A percentile compares a stretch with the other conserved stretches of the same genome.
Evolutionary conservation across 2,888 invertebrate species (phyloP).

Genomic region (Archips xylosteana): DNA sequence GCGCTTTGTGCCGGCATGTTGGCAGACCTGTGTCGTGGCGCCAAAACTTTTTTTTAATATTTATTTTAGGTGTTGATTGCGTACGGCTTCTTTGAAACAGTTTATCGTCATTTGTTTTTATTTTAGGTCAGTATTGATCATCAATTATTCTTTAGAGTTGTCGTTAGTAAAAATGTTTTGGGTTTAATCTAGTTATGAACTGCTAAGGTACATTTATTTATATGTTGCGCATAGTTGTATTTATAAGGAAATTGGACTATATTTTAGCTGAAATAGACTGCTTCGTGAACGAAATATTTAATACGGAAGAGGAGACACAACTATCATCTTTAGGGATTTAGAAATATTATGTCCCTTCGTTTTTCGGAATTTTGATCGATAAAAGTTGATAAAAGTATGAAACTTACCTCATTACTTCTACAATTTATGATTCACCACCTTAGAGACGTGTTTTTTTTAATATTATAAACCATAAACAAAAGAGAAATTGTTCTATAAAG

Average conservation of each 20-base stretch:
- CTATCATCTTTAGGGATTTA: too few relatives aligned
- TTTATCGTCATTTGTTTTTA: slow-evolving; percentile 43
- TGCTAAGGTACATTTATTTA: too few relatives aligned
- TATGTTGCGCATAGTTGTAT: too few relatives aligned
- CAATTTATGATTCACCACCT: background rate
- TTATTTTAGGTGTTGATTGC: slow-evolving; percentile 71
- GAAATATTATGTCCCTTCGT: too few relatives aligned
- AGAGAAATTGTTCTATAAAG: slow-evolving; percentile 36
- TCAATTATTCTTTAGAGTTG: slow-evolving; percentile 43
- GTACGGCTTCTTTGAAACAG: slow-evolving; percentile 59
- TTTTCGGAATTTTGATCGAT: too few relatives aligned
- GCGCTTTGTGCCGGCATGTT: slow-evolving; percentile 56
- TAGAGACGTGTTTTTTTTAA: background rate
- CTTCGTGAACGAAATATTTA: too few relatives aligned
- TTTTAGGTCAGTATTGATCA: slow-evolving; percentile 49
- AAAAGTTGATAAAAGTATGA: too few relatives aligned
- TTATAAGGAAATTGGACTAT: too few relatives aligned
- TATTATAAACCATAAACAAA: slow-evolving; percentile 26
- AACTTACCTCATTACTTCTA: background rate
- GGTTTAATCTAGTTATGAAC: too few relatives aligned
- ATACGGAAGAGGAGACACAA: too few relatives aligned
- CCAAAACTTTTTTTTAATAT: slow-evolving; percentile 63
- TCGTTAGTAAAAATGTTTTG: background rate
- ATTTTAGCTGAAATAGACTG: too few relatives aligned
- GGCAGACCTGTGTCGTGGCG: slow-evolving; percentile 63